Evolutionary conservation across 2,888 invertebrate species (phyloP).

Genomic region (Apamea monoglypha): DNA sequence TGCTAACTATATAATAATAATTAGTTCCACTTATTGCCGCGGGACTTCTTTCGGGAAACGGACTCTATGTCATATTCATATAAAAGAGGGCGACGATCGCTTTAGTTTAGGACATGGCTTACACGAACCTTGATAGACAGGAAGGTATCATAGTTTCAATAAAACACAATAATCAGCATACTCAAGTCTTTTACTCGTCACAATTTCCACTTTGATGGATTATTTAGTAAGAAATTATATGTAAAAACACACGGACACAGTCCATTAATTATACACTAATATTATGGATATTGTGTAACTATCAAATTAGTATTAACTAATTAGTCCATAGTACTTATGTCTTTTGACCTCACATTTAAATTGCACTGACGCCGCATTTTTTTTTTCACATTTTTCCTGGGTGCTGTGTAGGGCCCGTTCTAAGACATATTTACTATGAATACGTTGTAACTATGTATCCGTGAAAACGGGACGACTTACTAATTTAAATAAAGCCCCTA

Average conservation of each 20-base stretch:
- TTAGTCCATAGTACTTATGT: constrained; percentile 52
- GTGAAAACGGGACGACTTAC: constrained; percentile 62
- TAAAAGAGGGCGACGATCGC: not conserved
- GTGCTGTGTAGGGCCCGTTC: not conserved
- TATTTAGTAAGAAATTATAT: constrained; percentile 74
- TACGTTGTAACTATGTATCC: constrained; percentile 59
- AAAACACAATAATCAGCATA: constrained; percentile 63
- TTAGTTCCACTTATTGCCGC: no score
- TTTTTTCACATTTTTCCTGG: not conserved
- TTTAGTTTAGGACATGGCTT: not conserved
- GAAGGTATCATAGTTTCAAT: constrained; percentile 32
- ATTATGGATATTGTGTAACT: constrained; percentile 58
- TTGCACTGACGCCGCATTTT: not conserved
- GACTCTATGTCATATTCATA: no score
- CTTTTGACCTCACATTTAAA: constrained; percentile 11
- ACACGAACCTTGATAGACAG: not conserved
- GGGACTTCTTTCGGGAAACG: no score
- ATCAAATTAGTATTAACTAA: constrained; percentile 58
- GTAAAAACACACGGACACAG: constrained; percentile 70
- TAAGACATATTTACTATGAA: constrained; percentile 59
- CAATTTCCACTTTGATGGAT: constrained; percentile 67
- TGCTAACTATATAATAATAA: no score
- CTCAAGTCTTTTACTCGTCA: constrained; percentile 78
- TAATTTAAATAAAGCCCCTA: constrained; percentile 16
- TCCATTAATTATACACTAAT: constrained; percentile 58